A percentile compares a stretch with the other conserved stretches of the same genome.
phyloP scores from a whole-genome alignment of 2,797 vertebrate genomes.

The Myiothlypis chrysogaster region DNA sequence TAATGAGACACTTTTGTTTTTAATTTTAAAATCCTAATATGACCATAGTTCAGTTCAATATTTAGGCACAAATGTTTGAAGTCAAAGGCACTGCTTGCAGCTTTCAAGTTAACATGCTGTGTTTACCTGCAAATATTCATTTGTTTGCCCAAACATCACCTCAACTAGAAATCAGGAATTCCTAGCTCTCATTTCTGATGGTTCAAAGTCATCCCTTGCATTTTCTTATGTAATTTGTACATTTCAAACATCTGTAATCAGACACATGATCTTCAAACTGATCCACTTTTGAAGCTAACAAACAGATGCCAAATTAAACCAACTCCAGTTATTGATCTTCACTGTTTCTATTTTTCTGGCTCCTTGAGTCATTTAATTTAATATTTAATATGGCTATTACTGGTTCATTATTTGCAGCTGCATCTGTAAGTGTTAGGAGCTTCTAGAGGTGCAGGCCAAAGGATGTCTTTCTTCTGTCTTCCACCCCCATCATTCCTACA shows the following conservation, averaged over 20 bases:
- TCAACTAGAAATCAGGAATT: not conserved
- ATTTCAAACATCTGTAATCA: not conserved
- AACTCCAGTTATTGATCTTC: not conserved
- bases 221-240: not conserved
- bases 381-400: not conserved
- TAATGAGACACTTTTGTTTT: not conserved
- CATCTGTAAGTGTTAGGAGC: not conserved
- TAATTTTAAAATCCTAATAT: not conserved
- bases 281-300: not conserved
- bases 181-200: not conserved
- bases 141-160: not conserved
- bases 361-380: not conserved
- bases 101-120: not conserved
- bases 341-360: not conserved
- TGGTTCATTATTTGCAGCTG: not conserved
- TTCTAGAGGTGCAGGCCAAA: not conserved
- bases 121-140: slow-evolving; percentile 15
- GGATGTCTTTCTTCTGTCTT: not conserved
- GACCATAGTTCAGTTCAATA: not conserved
- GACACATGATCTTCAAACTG: not conserved
- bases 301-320: not conserved
- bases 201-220: not conserved
- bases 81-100: not conserved
- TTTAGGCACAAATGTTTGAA: not conserved
- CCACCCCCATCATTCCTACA: not conserved